Percentiles rank a stretch among this genome's conserved stretches.
Conservation (phyloP, 2,797 vertebrate genomes). For the Pogoniulus pusillus region DNA sequence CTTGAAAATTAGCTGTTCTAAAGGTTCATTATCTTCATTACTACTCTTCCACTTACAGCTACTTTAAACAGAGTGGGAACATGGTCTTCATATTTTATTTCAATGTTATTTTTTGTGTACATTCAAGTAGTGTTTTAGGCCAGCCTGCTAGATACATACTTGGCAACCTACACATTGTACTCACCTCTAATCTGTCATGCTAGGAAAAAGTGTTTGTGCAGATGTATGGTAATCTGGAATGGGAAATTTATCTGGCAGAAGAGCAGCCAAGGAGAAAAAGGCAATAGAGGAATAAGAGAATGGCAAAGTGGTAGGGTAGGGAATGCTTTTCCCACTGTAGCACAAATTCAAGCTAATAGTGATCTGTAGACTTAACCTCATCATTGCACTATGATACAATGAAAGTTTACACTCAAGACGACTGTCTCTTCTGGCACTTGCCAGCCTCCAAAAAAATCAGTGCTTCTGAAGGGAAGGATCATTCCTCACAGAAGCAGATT, state of each 20-base stretch:
- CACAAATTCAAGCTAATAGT: background rate
- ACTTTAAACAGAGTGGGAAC: background rate
- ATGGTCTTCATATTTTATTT: background rate
- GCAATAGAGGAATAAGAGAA: background rate
- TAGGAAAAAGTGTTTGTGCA: background rate
- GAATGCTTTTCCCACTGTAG: background rate
- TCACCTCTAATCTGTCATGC: background rate
- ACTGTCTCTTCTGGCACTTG: background rate
- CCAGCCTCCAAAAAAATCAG: background rate
- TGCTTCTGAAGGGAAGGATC: background rate
- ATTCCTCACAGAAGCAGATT: background rate
- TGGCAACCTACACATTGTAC: background rate
- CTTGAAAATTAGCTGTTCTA: background rate
- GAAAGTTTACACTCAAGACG: background rate
- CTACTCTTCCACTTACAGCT: background rate
- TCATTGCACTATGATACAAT: background rate
- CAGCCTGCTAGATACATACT: background rate
- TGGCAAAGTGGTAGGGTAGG: background rate
- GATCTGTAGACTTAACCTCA: background rate
- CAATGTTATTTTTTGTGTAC: background rate
- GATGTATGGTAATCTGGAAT: background rate
- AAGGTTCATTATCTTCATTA: background rate
- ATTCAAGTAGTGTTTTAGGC: background rate
- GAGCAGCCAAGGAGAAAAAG: background rate
- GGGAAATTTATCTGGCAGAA: background rate